Evolutionary conservation across 2,797 vertebrate genomes (phyloP).

Genomic region (Hypotaenidia philippensis): DNA sequence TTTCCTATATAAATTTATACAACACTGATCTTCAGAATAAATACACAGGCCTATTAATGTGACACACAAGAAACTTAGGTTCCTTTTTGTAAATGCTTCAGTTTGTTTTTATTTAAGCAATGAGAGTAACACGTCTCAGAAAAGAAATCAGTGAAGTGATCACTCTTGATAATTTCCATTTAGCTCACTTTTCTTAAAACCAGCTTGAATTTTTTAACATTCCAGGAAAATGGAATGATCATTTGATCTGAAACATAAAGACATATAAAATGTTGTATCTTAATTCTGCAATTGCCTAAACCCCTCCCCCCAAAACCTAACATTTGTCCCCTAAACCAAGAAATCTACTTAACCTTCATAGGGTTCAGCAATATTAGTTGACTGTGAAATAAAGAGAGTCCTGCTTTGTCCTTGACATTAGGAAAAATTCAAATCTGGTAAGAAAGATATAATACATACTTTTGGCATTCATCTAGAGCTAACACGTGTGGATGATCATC

Average conservation of each 20-base stretch:
- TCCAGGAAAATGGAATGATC: not conserved
- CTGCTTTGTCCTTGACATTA: not conserved
- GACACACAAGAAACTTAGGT: not conserved
- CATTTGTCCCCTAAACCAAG: accelerated
- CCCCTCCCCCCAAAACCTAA: not conserved
- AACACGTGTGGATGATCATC: constrained; percentile 96
- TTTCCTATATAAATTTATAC: not conserved
- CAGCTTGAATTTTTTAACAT: not conserved
- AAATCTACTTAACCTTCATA: accelerated
- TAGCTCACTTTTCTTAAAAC: not conserved
- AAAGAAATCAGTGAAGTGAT: not conserved
- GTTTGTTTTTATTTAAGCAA: not conserved
- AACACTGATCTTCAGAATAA: not conserved
- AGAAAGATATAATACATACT: constrained; percentile 80
- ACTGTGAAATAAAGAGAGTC: not conserved
- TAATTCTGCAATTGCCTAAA: not conserved
- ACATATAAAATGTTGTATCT: not conserved
- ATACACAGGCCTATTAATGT: not conserved
- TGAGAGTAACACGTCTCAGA: not conserved
- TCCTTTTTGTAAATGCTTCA: not conserved
- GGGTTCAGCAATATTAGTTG: accelerated
- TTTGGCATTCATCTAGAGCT: constrained; percentile 95
- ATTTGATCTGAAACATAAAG: not conserved
- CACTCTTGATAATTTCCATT: not conserved
- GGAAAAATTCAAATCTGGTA: accelerated